Evolutionary conservation across 1,140 invertebrate genomes (phyloP).

Genomic region (Drosophila nigromelanica): DNA sequence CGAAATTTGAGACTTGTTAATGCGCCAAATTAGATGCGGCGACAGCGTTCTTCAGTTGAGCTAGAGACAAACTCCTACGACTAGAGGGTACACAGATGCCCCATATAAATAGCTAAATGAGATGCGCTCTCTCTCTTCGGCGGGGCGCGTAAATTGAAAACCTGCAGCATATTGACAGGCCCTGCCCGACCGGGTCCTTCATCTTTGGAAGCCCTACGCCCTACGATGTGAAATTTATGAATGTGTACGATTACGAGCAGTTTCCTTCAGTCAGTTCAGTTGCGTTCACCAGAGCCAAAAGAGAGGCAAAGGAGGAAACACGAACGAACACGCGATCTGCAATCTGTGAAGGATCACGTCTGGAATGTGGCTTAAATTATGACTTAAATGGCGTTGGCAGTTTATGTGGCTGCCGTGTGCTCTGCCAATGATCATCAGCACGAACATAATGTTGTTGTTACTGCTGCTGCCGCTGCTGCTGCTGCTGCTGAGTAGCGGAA

Average conservation of each 20-base stretch:
- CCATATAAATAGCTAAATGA: no score
- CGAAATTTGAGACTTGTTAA: slow-evolving; percentile 79
- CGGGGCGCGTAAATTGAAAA: slow-evolving; percentile 52
- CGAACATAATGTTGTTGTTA: slow-evolving; percentile 14
- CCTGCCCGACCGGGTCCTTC: neutral
- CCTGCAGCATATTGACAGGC: slow-evolving; percentile 24
- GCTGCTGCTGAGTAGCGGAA: slow-evolving; percentile 58
- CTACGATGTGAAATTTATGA: slow-evolving; percentile 78
- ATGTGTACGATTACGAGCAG: slow-evolving; percentile 46
- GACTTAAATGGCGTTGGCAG: slow-evolving; percentile 82
- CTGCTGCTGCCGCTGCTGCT: neutral
- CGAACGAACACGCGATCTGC: slow-evolving; percentile 56
- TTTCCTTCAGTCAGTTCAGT: slow-evolving; percentile 36
- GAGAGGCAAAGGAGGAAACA: neutral
- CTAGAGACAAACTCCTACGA: no score
- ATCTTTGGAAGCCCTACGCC: slow-evolving; percentile 1
- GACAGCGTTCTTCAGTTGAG: slow-evolving; percentile 50
- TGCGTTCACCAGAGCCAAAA: neutral
- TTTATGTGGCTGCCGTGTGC: slow-evolving; percentile 76
- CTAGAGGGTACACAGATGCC: no score
- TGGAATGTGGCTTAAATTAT: slow-evolving; percentile 82
- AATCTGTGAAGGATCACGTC: slow-evolving; percentile 80
- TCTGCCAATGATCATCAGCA: slow-evolving; percentile 37
- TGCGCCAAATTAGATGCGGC: slow-evolving; percentile 71
- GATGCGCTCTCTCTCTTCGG: no score